Conservation (phyloP, 2,113 vertebrate genomes). For the Melozone crissalis region DNA sequence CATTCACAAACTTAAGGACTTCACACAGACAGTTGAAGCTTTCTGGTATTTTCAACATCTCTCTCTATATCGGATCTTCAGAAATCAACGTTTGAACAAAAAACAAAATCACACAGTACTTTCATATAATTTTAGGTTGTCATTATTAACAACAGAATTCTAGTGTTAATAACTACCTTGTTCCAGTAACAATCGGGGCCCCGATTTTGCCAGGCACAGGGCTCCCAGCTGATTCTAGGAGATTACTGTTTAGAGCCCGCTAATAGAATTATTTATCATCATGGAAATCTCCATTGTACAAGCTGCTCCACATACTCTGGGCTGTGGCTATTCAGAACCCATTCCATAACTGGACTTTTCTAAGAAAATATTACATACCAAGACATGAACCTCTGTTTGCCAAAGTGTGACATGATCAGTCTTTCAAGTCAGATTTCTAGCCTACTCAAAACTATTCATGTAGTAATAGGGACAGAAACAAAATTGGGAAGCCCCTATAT, state of each 20-base stretch:
- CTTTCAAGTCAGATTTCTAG: conserved; percentile 31
- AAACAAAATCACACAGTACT: conserved; percentile 63
- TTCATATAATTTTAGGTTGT: conserved; percentile 27
- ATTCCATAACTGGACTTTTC: neutral
- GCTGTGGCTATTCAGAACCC: neutral
- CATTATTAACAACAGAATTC: conserved; percentile 46
- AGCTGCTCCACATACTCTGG: neutral
- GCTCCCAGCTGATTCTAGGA: neutral
- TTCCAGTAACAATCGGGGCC: neutral
- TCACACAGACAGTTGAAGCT: conserved; percentile 30
- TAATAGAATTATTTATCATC: neutral
- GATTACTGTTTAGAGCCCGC: conserved; percentile 11
- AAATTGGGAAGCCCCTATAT: conserved; percentile 19
- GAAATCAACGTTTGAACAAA: conserved; percentile 66
- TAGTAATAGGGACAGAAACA: conserved; percentile 27
- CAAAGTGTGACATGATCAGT: neutral
- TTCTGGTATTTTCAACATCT: conserved; percentile 66
- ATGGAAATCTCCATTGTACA: neutral
- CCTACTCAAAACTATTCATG: conserved; percentile 20
- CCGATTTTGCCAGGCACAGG: conserved; percentile 9
- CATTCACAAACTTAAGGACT: conserved; percentile 48
- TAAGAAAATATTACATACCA: neutral
- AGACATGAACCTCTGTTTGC: conserved; percentile 8
- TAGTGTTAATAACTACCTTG: conserved; percentile 25
- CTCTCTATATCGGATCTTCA: conserved; percentile 63